A percentile compares a stretch with the other conserved stretches of the same genome.
phyloP scores from a whole-genome alignment of 2,888 invertebrate species.

The Drosophila pseudotakahashii region DNA sequence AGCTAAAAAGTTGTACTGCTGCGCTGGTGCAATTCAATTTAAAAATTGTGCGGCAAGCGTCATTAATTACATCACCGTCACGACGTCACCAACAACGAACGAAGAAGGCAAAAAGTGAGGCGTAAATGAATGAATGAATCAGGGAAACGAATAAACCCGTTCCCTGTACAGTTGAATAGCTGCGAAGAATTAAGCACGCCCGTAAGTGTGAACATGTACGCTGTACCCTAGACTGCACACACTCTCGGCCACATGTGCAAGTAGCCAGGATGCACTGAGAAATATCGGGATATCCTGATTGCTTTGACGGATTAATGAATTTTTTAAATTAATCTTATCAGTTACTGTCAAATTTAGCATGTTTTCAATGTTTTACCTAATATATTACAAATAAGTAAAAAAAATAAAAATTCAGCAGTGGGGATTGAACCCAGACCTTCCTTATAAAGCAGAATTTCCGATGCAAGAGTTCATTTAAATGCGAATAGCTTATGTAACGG shows the following conservation, averaged over 20 bases:
- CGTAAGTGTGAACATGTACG: conserved; percentile 18
- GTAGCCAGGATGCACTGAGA: not conserved
- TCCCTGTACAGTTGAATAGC: conserved; percentile 73
- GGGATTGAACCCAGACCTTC: too few species aligned
- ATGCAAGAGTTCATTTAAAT: too few species aligned
- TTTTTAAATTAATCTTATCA: too few species aligned
- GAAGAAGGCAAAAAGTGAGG: conserved; percentile 38
- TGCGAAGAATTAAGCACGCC: conserved; percentile 67
- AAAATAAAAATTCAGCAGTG: too few species aligned
- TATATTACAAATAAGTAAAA: too few species aligned
- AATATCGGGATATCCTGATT: not conserved
- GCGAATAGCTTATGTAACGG: too few species aligned
- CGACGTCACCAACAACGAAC: not conserved
- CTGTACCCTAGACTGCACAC: not conserved
- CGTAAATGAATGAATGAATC: conserved; percentile 66
- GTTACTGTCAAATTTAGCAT: too few species aligned
- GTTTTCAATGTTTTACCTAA: too few species aligned
- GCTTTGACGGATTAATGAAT: too few species aligned
- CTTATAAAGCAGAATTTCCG: too few species aligned
- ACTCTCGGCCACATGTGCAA: not conserved
- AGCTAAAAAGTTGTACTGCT: not conserved
- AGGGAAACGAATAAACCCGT: conserved; percentile 74
- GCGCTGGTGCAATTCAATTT: conserved; percentile 40
- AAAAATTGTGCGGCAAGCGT: conserved; percentile 60
- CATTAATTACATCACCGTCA: conserved; percentile 61